Evolutionary conservation across 1,140 invertebrate genomes (phyloP), one percentile per base, ranked within the genome.

Genomic region (Ceratina australensis): DNA sequence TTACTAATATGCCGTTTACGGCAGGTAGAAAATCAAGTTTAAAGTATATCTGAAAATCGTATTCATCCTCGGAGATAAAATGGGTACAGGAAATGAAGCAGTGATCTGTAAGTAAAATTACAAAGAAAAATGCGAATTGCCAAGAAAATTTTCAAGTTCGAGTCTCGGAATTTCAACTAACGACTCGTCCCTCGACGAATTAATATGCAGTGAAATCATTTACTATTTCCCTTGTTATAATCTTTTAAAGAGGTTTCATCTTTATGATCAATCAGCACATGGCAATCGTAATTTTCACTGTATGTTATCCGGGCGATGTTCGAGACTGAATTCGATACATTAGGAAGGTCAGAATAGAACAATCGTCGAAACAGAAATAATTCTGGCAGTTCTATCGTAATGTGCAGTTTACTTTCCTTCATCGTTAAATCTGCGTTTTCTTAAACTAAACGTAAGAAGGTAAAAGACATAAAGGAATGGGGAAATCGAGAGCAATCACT

Each of bases 81-180:
- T 84, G 82, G 84, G 83, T 88, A 79, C 84, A 85, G 82, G 81
- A 82, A 89, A 88, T 79, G 82, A 90, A 86, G 82, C 87, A 90
- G 83, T 82, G 72, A 90, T 87, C 89, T 87, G 90, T 91, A 91
- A 91, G 90, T 91, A 91, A 71, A 90, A 81, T 24, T 16, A 49
- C 20, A 49, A 49, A 66, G 16, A 66, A 83, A 59, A 54, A 87
- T 87, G 88, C 84, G 81, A 90, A 90, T 90, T 90, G 89, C 88
- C 89, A 90, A 88, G 88, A 87, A 66, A 28, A 42, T 15, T 60
- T 33, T 76, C 8, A 0, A 66, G 18, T 59, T 76, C 18, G n/a
- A 68, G 0, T 50, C 57, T 76, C 47, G 42, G 47, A 52, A 60
- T 61, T 52, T 2, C 50, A 26, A 26, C 42, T 42, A 1, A n/a